Evolutionary conservation across 1,140 invertebrate species (phyloP).

Genomic region (Metopolophium dirhodum): DNA sequence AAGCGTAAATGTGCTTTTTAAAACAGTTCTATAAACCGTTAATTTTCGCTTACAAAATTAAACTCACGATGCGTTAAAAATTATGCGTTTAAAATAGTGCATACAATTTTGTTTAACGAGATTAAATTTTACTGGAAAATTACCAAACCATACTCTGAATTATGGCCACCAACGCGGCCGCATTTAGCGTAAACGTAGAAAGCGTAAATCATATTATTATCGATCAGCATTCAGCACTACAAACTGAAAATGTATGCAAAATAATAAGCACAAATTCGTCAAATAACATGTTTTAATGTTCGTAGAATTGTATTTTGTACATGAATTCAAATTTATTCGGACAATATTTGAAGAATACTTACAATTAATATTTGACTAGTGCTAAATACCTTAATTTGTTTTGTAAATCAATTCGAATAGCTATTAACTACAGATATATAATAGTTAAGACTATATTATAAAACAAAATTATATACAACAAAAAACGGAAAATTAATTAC

Average conservation of each 20-base stretch:
- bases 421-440: not conserved
- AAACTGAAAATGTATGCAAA: not conserved
- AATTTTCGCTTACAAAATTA: not conserved
- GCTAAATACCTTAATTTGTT: not conserved
- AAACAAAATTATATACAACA: not conserved
- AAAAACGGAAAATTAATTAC: not conserved
- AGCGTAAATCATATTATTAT: not conserved
- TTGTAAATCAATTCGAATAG: not conserved
- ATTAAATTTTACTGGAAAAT: not conserved
- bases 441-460: not conserved
- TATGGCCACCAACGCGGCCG: not conserved
- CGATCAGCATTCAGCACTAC: not conserved
- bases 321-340: not conserved
- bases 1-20: not conserved
- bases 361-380: not conserved
- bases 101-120: not conserved
- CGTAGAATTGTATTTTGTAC: not conserved
- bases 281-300: not conserved
- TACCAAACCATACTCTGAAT: not conserved
- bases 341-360: not conserved
- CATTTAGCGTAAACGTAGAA: not conserved
- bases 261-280: not conserved
- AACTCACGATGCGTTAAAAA: not conserved
- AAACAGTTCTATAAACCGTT: not conserved
- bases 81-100: not conserved